Percentiles rank a stretch among this genome's conserved stretches.
phyloP scores from a whole-genome alignment of 2,888 invertebrate species.

The Megamerina dolium region DNA sequence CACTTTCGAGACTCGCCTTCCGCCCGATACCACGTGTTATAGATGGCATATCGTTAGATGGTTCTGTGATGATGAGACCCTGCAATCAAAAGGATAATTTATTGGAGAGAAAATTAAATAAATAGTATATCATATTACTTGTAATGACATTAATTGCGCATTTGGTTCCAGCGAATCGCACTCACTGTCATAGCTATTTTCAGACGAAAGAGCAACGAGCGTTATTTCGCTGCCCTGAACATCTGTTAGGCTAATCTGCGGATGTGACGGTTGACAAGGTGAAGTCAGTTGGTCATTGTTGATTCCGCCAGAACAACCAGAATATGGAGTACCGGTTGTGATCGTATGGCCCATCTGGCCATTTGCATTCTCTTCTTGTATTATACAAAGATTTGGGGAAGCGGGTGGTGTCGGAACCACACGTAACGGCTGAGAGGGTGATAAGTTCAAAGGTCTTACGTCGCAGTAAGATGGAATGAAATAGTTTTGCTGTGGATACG shows the following conservation, averaged over 20 bases:
- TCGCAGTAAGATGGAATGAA: constrained; percentile 43
- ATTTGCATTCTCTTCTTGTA: constrained; percentile 64
- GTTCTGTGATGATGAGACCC: constrained; percentile 38
- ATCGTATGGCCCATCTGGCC: constrained; percentile 45
- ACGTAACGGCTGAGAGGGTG: constrained; percentile 46
- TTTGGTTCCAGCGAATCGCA: constrained; percentile 60
- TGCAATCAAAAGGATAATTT: constrained; percentile 7
- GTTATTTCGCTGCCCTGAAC: constrained; percentile 81
- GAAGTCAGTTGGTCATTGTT: constrained; percentile 22
- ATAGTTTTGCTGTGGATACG: constrained; percentile 32
- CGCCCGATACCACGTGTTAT: constrained; percentile 74
- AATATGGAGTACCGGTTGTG: constrained; percentile 39
- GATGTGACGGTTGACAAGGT: constrained; percentile 53
- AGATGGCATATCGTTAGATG: constrained; percentile 65
- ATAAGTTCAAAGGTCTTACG: constrained; percentile 46
- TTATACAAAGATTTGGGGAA: constrained; percentile 62
- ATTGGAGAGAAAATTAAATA: no score
- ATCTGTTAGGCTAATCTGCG: constrained; percentile 89
- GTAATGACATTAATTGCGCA: constrained; percentile 43
- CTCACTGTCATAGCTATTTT: constrained; percentile 67
- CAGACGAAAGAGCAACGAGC: constrained; percentile 65
- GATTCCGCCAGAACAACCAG: constrained; percentile 40
- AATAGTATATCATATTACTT: constrained; percentile 25
- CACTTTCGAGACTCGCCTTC: constrained; percentile 60
- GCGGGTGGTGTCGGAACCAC: constrained; percentile 49